phyloP scores from a whole-genome alignment of 2,797 vertebrate genomes.

The Clarias platycephalus region DNA sequence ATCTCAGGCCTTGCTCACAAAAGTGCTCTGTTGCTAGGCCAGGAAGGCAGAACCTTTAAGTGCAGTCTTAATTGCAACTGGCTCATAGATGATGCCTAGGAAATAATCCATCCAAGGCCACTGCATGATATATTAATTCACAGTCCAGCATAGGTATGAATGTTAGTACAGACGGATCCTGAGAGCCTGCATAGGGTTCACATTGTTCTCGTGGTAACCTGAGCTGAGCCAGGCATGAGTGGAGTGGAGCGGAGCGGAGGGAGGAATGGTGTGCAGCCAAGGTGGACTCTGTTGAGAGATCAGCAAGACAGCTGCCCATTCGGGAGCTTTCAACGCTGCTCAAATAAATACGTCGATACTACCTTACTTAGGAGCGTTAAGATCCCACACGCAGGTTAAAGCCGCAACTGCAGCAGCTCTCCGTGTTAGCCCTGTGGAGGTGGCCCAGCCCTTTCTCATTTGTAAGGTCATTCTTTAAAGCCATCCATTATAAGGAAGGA shows the following conservation, averaged over 20 bases:
- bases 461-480: slow-evolving; percentile 50
- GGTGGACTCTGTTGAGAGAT: slow-evolving; percentile 70
- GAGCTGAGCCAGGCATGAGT: slow-evolving; percentile 66
- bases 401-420: slow-evolving; percentile 33
- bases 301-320: slow-evolving; percentile 78
- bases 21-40: slow-evolving; percentile 28
- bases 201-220: slow-evolving; percentile 80
- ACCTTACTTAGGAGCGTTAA: slow-evolving; percentile 45
- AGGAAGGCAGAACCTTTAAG: slow-evolving; percentile 25
- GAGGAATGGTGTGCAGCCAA: slow-evolving; percentile 37
- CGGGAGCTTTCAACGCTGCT: slow-evolving; percentile 69
- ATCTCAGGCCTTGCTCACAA: slow-evolving; percentile 11
- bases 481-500: slow-evolving; percentile 47
- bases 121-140: slow-evolving; percentile 52
- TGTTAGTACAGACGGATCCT: slow-evolving; percentile 53
- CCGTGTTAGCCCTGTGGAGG: slow-evolving; percentile 28
- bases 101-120: slow-evolving; percentile 52
- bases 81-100: slow-evolving; percentile 41
- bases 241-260: slow-evolving; percentile 63
- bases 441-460: slow-evolving; percentile 43
- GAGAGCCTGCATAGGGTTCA: slow-evolving; percentile 71
- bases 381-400: slow-evolving; percentile 40
- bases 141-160: slow-evolving; percentile 49
- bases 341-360: slow-evolving; percentile 75
- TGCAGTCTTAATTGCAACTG: slow-evolving; percentile 43